These are phyloP conservation scores for Apodemus agrarius DNA, from an alignment of 2,797 vertebrate genomes.

Conservation along the genomic window DNA sequence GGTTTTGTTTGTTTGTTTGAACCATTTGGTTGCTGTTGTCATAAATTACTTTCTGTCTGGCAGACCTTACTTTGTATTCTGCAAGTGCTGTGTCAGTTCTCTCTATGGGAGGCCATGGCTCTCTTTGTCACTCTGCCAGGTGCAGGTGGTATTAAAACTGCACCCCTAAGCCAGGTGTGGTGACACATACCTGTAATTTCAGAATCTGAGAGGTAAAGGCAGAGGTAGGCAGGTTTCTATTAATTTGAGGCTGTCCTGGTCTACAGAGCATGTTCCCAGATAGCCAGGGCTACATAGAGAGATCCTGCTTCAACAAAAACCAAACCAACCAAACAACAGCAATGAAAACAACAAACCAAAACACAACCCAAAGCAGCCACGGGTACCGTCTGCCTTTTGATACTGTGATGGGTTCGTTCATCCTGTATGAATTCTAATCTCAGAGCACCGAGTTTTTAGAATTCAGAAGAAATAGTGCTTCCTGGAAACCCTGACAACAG, in stretches of 20 bases:
- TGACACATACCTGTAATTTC: neutral
- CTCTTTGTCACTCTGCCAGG: slow-evolving; percentile 5
- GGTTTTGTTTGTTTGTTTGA: neutral
- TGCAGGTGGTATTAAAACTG: neutral
- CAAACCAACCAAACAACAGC: neutral
- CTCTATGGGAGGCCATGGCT: neutral
- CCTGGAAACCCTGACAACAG: slow-evolving; percentile 37
- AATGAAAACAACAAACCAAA: neutral
- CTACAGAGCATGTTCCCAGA: neutral
- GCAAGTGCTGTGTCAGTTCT: neutral
- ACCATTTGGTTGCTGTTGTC: slow-evolving; percentile 61
- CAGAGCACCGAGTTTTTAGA: slow-evolving; percentile 61
- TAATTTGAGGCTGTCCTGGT: neutral
- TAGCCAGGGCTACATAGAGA: neutral
- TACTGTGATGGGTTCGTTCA: slow-evolving; percentile 10
- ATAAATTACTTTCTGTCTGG: slow-evolving; percentile 43
- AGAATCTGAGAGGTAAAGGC: neutral
- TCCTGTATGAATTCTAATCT: slow-evolving; percentile 50
- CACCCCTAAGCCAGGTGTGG: neutral
- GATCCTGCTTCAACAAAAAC: neutral
- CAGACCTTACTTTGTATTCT: slow-evolving; percentile 29
- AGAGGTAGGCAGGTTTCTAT: neutral
- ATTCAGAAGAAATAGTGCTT: slow-evolving; percentile 72
- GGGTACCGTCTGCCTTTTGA: slow-evolving; percentile 19
- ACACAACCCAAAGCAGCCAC: slow-evolving; percentile 41